Base-by-base conservation (phyloP, 2,888 invertebrate genomes). In the Anodontia alba region DNA sequence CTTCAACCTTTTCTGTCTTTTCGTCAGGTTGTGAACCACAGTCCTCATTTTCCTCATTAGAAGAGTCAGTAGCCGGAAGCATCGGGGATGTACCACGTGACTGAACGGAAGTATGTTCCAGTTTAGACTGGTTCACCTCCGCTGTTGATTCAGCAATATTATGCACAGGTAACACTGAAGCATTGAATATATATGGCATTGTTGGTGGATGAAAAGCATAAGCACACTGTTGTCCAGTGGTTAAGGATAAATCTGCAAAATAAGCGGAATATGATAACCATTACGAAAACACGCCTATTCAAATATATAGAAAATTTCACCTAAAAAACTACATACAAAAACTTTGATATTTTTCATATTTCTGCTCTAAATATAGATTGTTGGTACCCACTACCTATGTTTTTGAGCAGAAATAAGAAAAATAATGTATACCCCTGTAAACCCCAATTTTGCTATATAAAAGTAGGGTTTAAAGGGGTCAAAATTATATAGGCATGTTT, bases 41-140 rank as follows among this genome's bases (percentile, higher is more conserved):
- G 0, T 83, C 85, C 36, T 85, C 87, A n/a, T 54, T 75, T 51
- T 86, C 86, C 36, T 86, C 86, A 33, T 75, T 68, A 15, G 79
- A 83, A 0, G 81, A 81, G 75, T 88, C 88, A 20, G 77, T 87
- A 20, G 90, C 90, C 42, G 91, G 89, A 76, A 89, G 80, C 88
- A 92, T 92, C 10, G 92, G 92, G 20, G 92, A 92, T 0, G 91
- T 91, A n/a, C 92, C 92, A 26, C 92, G 86, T 68, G 92, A 92
- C 83, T 91, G 90, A 38, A 91, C 88, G 20, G 86, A 82, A 42
- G 91, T 85, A 20, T 78, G 78, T 62, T 91, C 91, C 0, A 86
- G 80, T 82, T 90, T 91, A 31, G 86, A 70, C 23, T 71, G 75
- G 42, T 78, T 80, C 1, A 83, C 81, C 15, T 83, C 86, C 7